Base-by-base conservation (phyloP, 1,140 invertebrate genomes). In the Batillaria attramentaria region DNA sequence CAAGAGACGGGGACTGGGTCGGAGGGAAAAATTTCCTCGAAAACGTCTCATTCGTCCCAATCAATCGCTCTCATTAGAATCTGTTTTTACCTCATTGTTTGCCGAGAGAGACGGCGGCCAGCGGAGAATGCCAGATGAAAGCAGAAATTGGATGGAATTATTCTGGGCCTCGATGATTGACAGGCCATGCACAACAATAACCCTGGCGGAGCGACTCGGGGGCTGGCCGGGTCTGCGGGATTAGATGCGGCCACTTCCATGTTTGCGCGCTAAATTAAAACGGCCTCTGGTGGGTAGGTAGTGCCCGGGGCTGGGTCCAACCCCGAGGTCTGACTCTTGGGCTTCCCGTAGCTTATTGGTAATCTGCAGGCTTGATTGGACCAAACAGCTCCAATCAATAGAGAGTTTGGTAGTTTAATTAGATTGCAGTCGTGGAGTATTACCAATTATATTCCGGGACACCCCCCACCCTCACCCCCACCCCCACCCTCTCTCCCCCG, bases 371-470 rank as follows among this genome's bases (percentile, higher is more conserved):
- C 68, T 46, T 77, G 79, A 80, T 80, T 80, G 79, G 79, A 70
- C 65, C 79, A 54, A 18, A 41, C 24, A 31, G 10, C 42, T 57
- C 50, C 75, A 80, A 80, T 80, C 79, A 80, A 80, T 80, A 69
- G 24, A 70, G 37, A 24, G 66, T 77, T 80, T 80, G 73, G 66
- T 65, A 80, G 66, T 80, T 80, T 80, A 80, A 80, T 80, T 80
- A 76, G 79, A 80, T 80, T 72, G 74, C 65, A 77, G 74, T 66
- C 54, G 46, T 43, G 66, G 72, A 77, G 66, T 77, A 72, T 80
- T 80, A 57, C 70, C 68, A 77, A 80, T 80, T 80, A 80, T 80
- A 68, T 77, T 79, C 57, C 66, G 42, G 69, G 3, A 60, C 46
- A 54, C n/a, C n/a, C 4, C 41, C 3, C 33, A 24, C 5, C 66